phyloP scores from a whole-genome alignment of 2,888 invertebrate genomes.

The Yponomeuta cagnagella region DNA sequence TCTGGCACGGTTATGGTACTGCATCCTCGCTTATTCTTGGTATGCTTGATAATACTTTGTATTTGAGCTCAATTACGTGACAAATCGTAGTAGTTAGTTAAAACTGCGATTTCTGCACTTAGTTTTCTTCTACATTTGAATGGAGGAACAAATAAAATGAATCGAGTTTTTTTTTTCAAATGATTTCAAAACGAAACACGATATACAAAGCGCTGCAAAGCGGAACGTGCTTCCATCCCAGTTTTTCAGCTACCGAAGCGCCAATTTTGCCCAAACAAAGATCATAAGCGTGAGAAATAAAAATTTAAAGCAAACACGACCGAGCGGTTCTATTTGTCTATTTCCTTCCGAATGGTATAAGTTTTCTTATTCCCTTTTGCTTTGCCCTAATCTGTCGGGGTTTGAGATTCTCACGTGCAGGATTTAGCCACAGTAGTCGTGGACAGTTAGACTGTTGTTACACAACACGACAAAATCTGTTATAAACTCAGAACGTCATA shows the following conservation, averaged over 20 bases:
- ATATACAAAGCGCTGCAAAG: not conserved
- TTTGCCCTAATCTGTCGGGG: constrained; percentile 56
- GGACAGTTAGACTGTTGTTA: not conserved
- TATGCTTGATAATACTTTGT: too few relatives aligned
- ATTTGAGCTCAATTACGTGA: too few relatives aligned
- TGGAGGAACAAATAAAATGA: too few relatives aligned
- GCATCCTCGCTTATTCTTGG: too few relatives aligned
- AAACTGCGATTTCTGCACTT: too few relatives aligned
- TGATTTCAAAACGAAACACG: not conserved
- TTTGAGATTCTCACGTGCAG: constrained; percentile 57
- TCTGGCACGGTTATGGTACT: too few relatives aligned
- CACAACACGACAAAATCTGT: too few relatives aligned
- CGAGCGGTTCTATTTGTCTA: constrained; percentile 52
- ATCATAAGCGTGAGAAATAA: constrained; percentile 39
- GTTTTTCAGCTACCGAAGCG: not conserved
- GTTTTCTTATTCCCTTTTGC: constrained; percentile 62
- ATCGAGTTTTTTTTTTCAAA: too few relatives aligned
- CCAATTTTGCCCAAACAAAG: constrained; percentile 31
- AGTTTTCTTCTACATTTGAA: too few relatives aligned
- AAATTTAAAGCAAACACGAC: constrained; percentile 65
- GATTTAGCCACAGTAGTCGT: constrained; percentile 16
- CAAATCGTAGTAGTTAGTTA: too few relatives aligned
- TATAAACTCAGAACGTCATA: too few relatives aligned
- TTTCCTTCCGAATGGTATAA: constrained; percentile 47
- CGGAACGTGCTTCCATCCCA: constrained; percentile 12